Evolutionary conservation across 2,797 vertebrate species (phyloP), one percentile per base, ranked within the genome.

Genomic region (Acipenser ruthenus): DNA sequence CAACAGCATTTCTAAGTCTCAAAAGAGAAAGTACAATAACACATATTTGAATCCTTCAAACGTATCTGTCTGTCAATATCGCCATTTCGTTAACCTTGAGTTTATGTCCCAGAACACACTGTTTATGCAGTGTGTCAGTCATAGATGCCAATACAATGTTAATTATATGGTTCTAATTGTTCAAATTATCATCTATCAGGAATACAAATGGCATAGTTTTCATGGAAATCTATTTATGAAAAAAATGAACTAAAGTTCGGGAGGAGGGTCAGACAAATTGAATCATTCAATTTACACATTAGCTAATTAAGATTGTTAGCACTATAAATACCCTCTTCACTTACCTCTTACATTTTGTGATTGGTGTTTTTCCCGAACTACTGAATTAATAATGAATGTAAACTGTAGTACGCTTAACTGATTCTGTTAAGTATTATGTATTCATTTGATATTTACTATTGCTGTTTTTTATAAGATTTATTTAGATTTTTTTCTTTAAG

Each of bases 11-110:
- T 60, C 63, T n/a, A 50, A 64, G 13, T 6, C 49, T 7, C 10
- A n/a, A 50, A 64, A n/a, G 18, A 4, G 48, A 10, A 12, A 47
- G 48, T 7, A 47, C 9, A 37, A 65, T 13, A n/a, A 65, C 49
- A 50, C 9, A 13, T 52, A 51, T 65, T 18, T 18, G 52, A 60
- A 11, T 37, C 63, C 48, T 69, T 64, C 52, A 13, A 64, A 12
- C 62, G 6, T 49, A 13, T 60, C 53, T 59, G 67, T 64, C 63
- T 18, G 15, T 18, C 15, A 65, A 60, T 60, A 65, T 51, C 48
- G 53, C 13, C 56, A 64, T 59, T 69, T 63, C 55, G 51, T 59
- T 69, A 65, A 65, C 62, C 67, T 69, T 60, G 47, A 52, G 62
- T 37, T 49, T 48, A 56, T 10, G 49, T 15, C 55, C 9, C 23